Evolutionary conservation across 2,113 vertebrate genomes (phyloP).

Genomic region (Ranitomeya imitator): DNA sequence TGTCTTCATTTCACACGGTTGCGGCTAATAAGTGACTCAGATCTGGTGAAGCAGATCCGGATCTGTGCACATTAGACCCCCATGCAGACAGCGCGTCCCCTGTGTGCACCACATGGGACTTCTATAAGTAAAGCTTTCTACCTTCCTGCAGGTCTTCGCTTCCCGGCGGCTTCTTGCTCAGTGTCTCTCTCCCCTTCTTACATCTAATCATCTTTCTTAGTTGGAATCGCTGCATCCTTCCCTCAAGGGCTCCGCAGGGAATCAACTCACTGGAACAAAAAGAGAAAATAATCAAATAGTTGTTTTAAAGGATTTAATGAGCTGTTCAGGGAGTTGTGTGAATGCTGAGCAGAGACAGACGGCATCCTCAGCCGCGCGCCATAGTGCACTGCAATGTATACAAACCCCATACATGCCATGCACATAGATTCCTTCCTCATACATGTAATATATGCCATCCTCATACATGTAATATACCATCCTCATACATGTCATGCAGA

Average conservation of each 20-base stretch:
- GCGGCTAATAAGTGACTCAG: too few species aligned
- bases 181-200: background rate
- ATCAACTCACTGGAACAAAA: conserved; percentile 20
- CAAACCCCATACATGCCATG: too few species aligned
- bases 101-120: background rate
- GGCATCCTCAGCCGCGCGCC: background rate
- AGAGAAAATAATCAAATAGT: conserved; percentile 57
- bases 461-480: too few species aligned
- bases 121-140: background rate
- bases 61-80: background rate
- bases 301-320: conserved; percentile 56
- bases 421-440: too few species aligned
- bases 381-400: background rate
- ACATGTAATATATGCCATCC: too few species aligned
- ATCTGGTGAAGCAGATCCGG: background rate
- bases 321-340: conserved; percentile 37
- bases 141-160: background rate
- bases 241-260: conserved; percentile 47
- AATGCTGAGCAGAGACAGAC: conserved; percentile 17
- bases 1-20: too few species aligned
- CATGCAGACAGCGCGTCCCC: background rate
- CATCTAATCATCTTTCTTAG: conserved; percentile 24
- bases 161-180: background rate
- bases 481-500: too few species aligned
- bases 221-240: background rate